A percentile compares a stretch with the other conserved stretches of the same genome.
Conservation (phyloP, 2,888 invertebrate genomes). For the Ctena decussata region DNA sequence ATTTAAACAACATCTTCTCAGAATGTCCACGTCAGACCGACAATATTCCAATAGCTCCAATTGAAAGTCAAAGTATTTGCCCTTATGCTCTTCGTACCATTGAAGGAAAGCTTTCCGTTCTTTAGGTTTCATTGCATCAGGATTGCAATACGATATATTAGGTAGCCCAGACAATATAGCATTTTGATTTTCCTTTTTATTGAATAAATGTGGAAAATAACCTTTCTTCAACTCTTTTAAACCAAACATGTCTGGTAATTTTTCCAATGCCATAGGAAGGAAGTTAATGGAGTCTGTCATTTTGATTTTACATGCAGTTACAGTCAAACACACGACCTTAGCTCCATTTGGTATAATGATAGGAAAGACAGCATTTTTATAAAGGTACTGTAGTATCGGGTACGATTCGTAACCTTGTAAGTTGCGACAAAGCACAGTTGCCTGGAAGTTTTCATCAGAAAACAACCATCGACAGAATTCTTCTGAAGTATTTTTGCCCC, state of each 20-base stretch:
- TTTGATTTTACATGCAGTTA: no score
- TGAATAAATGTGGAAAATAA: slow-evolving; percentile 54
- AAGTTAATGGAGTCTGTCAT: no score
- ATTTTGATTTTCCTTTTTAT: slow-evolving; percentile 31
- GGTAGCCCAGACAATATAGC: not conserved
- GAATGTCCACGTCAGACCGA: not conserved
- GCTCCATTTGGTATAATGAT: slow-evolving; percentile 46
- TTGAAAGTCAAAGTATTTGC: slow-evolving; percentile 36
- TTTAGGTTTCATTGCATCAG: slow-evolving; percentile 50
- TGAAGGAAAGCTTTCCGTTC: slow-evolving; percentile 30
- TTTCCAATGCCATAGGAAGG: slow-evolving; percentile 52
- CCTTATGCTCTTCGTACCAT: slow-evolving; percentile 48
- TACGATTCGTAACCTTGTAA: slow-evolving; percentile 49
- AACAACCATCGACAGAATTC: slow-evolving; percentile 46
- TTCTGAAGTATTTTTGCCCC: slow-evolving; percentile 16
- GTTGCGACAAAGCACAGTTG: slow-evolving; percentile 42
- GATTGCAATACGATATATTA: slow-evolving; percentile 25
- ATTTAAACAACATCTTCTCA: not conserved
- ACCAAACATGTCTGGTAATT: slow-evolving; percentile 56
- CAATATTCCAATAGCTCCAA: slow-evolving; percentile 31
- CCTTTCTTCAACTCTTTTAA: slow-evolving; percentile 49
- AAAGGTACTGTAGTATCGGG: slow-evolving; percentile 54
- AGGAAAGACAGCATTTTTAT: slow-evolving; percentile 42
- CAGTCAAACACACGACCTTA: slow-evolving; percentile 37
- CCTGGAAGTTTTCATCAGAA: slow-evolving; percentile 28